phyloP scores from a whole-genome alignment of 2,888 invertebrate species.

The Nezara viridula region DNA sequence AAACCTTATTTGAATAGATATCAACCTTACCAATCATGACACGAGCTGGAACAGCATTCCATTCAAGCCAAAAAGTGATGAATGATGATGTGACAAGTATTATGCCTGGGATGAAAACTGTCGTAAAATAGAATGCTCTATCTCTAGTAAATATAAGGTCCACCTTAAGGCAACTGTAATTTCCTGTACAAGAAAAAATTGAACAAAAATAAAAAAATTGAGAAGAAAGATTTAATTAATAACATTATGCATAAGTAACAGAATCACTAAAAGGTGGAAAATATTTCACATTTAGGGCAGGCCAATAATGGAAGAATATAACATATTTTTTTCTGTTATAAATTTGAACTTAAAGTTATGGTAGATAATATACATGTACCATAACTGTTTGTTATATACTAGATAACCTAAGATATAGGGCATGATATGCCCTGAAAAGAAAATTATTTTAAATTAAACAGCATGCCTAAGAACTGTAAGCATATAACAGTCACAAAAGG shows the following conservation, averaged over 20 bases:
- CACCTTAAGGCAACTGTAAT: slow-evolving; percentile 96
- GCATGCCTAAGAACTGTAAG: slow-evolving; percentile 24
- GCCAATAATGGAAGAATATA: neutral
- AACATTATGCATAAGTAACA: slow-evolving; percentile 4
- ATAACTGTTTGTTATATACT: no score
- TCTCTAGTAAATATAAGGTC: slow-evolving; percentile 94
- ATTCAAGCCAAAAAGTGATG: slow-evolving; percentile 97
- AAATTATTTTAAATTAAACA: slow-evolving; percentile 21
- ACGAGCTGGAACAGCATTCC: slow-evolving; percentile 96
- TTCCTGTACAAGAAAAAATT: slow-evolving; percentile 75
- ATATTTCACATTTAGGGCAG: neutral
- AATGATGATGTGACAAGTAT: slow-evolving; percentile 96
- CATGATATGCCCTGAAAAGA: neutral
- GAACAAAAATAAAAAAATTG: slow-evolving; percentile 24
- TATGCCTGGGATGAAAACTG: slow-evolving; percentile 96
- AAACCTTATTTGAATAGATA: neutral
- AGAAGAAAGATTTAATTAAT: slow-evolving; percentile 11
- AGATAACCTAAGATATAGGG: neutral
- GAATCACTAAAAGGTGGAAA: neutral
- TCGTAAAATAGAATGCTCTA: slow-evolving; percentile 96
- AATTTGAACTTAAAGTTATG: slow-evolving; percentile 13
- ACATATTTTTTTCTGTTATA: neutral
- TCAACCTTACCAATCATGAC: slow-evolving; percentile 90
- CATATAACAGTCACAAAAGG: slow-evolving; percentile 45
- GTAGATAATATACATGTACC: neutral